Base-by-base conservation (phyloP, 92 coral and sea anemone genomes). In the Ricordea florida region DNA sequence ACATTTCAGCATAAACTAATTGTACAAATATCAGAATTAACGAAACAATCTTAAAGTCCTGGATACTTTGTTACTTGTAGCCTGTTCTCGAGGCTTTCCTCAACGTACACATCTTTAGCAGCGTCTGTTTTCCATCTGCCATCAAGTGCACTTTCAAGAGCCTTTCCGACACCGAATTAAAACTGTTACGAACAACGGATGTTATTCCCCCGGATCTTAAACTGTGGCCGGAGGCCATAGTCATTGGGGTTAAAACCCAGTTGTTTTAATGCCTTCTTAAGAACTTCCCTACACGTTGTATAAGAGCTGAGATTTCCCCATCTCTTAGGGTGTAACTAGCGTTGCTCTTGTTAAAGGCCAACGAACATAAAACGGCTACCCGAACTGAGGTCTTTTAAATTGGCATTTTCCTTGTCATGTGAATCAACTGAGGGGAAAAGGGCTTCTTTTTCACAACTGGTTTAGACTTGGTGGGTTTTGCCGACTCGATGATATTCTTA, bases 91-190 rank as follows among this genome's bases (percentile, higher is more conserved):
- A 75, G 48, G 59, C 64, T 63, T 69, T 78, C 85, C 8, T 67
- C 52, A 57, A 74, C 57, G 33, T 81, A 81, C 82, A 74, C 63
- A 55, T 73, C 78, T 47, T 75, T 83, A 26, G 88, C 69, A 30
- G 50, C 18, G 43, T 83, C 88, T 9, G 82, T n/a, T 33, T 74
- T 82, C 89, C 89, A 76, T 37, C 84, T 57, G 0, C 89, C 89
- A 30, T n/a, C n/a, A n/a, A n/a, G n/a, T 83, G 88, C 5, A 74
- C 30, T 44, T 74, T 82, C 9, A 82, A 66, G 2, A 74, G 83
- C 26, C 83, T 73, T 83, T 83, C 84, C n/a, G 83, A 16, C 6
- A 62, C 40, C 24, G 76, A 72, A 16, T 49, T 62, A 25, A 11
- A 24, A 50, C 29, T 50, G 25, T 50, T 50, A 20, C 14, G 57